Conservation (phyloP, 2,888 invertebrate species). For the Ochropacha duplaris region DNA sequence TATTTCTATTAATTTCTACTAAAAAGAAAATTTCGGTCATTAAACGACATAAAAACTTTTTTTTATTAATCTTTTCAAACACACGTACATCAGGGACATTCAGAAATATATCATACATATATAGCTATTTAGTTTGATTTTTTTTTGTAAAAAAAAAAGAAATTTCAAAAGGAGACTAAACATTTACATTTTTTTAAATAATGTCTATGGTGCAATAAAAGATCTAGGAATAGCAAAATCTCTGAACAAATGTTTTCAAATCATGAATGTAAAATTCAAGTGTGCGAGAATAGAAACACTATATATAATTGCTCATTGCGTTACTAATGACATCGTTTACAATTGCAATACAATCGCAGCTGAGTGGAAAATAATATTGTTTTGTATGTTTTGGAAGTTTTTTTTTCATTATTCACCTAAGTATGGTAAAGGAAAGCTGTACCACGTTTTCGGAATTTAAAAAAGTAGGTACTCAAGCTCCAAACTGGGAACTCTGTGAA, state of each 20-base stretch:
- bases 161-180: background rate
- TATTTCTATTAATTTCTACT: background rate
- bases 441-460: too few relatives aligned
- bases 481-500: too few relatives aligned
- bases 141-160: background rate
- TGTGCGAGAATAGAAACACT: background rate
- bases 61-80: background rate
- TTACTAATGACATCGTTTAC: background rate
- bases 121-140: background rate
- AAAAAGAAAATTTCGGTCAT: background rate
- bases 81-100: background rate
- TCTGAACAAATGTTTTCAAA: background rate
- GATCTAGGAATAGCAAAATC: background rate
- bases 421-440: too few relatives aligned
- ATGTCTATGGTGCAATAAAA: background rate
- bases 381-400: background rate
- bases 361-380: background rate
- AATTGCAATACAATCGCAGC: background rate
- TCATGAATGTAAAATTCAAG: background rate
- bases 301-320: background rate
- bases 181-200: background rate
- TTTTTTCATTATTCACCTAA: background rate
- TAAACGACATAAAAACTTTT: background rate
- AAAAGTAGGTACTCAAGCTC: too few relatives aligned
- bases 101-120: background rate